These are phyloP conservation scores for Ooceraea biroi DNA, from an alignment of 1,140 invertebrate species.

Conservation along the genomic window DNA sequence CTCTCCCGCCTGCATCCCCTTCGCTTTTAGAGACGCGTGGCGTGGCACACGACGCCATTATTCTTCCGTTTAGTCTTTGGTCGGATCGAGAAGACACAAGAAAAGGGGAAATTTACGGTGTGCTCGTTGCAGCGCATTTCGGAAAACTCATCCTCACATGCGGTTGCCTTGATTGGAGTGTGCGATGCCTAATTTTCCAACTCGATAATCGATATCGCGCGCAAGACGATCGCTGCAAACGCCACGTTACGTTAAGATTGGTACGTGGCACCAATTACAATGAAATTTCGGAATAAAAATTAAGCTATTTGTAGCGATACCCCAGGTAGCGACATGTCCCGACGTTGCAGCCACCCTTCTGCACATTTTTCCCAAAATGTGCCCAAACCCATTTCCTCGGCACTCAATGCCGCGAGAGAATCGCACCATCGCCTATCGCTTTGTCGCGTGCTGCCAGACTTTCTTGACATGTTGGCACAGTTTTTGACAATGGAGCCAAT, in stretches of 20 bases:
- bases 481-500: constrained; percentile 61
- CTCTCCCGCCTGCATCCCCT: background rate
- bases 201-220: background rate
- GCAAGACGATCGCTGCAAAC: background rate
- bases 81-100: background rate
- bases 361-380: constrained; percentile 51
- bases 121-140: constrained; percentile 59
- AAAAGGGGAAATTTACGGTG: constrained; percentile 63
- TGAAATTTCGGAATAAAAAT: constrained; percentile 51
- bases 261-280: background rate
- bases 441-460: constrained; percentile 57
- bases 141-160: constrained; percentile 20
- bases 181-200: background rate
- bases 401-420: constrained; percentile 28
- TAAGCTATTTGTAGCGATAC: constrained; percentile 51
- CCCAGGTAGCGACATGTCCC: constrained; percentile 62
- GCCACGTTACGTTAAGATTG: background rate
- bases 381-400: constrained; percentile 57
- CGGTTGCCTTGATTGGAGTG: background rate
- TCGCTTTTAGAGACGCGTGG: constrained; percentile 69
- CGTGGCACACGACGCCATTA: constrained; percentile 73
- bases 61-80: constrained; percentile 64
- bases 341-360: background rate
- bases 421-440: constrained; percentile 30
- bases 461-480: constrained; percentile 67